Evolutionary conservation across 2,113 vertebrate species (phyloP).

Genomic region (Microcebus murinus): DNA sequence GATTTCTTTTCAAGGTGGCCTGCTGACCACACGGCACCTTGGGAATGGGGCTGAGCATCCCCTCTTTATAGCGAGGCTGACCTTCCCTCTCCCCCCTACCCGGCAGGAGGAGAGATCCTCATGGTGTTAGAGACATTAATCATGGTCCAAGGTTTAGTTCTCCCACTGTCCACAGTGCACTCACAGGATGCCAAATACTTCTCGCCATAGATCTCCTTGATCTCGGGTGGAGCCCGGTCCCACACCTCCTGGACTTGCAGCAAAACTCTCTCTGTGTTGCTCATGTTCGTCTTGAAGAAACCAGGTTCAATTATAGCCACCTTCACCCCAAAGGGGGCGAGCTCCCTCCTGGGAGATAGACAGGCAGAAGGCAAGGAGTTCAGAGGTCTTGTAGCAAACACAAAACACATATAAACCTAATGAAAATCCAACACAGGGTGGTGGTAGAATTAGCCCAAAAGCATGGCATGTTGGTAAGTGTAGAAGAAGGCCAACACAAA

Average conservation of each 20-base stretch:
- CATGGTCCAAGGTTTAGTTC: not conserved
- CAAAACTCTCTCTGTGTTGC: accelerated
- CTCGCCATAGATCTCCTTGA: conserved; percentile 40
- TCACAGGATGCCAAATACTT: not conserved
- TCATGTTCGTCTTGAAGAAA: not conserved
- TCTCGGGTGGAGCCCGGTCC: not conserved
- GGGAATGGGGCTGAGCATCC: not conserved
- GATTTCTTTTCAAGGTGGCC: not conserved
- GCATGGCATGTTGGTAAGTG: not conserved
- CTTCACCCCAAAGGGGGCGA: conserved; percentile 86
- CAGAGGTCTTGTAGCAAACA: accelerated
- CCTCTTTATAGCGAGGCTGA: not conserved
- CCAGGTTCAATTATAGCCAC: conserved; percentile 80
- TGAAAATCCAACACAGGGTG: not conserved
- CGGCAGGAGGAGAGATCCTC: not conserved
- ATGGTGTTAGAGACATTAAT: not conserved
- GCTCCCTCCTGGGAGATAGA: conserved; percentile 83
- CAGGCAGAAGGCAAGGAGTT: not conserved
- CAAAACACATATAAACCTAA: not conserved
- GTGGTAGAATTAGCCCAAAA: accelerated
- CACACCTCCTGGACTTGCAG: accelerated
- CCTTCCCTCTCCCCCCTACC: not conserved
- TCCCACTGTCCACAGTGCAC: not conserved
- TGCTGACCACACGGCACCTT: not conserved
- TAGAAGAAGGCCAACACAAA: not conserved